Evolutionary conservation across 2,113 vertebrate species (phyloP).

Genomic region (Tapirus terrestris): DNA sequence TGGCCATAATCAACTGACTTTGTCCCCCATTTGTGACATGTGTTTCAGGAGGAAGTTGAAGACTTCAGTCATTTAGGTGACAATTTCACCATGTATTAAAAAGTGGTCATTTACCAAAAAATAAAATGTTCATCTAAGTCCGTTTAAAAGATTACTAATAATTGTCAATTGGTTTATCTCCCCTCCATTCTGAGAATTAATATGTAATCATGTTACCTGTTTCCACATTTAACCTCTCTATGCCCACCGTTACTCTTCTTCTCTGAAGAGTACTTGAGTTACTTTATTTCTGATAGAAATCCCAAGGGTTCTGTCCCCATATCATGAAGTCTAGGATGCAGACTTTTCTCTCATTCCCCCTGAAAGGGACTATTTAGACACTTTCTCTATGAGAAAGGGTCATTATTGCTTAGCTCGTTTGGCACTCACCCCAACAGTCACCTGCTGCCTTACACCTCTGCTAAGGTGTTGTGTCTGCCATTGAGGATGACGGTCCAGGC

Average conservation of each 20-base stretch:
- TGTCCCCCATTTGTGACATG: rapidly evolving
- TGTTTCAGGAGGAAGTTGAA: background rate
- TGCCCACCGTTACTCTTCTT: background rate
- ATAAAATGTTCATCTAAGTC: slow-evolving; percentile 9
- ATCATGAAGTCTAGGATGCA: background rate
- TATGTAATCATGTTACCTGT: background rate
- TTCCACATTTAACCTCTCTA: background rate
- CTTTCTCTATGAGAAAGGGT: background rate
- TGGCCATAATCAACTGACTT: rapidly evolving
- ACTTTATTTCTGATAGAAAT: background rate
- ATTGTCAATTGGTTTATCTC: background rate
- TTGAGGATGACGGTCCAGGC: background rate
- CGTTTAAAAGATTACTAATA: background rate
- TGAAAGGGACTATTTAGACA: background rate
- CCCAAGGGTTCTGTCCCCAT: background rate
- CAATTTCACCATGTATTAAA: background rate
- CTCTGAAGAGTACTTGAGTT: background rate
- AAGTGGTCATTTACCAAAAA: background rate
- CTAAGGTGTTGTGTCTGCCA: background rate
- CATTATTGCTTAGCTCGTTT: background rate
- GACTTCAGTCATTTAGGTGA: slow-evolving; percentile 64
- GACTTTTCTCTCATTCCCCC: background rate
- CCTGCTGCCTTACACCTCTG: background rate
- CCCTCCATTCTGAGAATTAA: background rate
- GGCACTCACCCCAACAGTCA: too few species aligned